phyloP scores from a whole-genome alignment of 2,888 invertebrate species.

The Junonia oenone region DNA sequence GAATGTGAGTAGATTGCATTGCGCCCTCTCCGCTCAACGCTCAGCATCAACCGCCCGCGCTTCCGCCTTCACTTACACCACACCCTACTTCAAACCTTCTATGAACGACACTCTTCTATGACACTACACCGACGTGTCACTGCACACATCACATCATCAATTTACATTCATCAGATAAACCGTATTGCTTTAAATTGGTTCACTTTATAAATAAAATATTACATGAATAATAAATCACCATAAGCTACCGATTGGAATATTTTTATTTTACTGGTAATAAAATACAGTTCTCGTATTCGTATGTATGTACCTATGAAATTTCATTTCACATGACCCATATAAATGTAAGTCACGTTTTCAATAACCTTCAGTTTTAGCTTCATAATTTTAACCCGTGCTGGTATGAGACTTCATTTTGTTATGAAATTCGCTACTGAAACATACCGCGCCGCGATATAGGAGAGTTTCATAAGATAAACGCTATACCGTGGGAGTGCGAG shows the following conservation, averaged over 20 bases:
- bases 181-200: constrained; percentile 5
- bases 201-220: constrained; percentile 22
- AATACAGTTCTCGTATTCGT: constrained; percentile 29
- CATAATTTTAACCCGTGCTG: constrained; percentile 75
- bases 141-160: constrained; percentile 6
- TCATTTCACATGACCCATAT: constrained; percentile 63
- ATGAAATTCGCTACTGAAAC: constrained; percentile 60
- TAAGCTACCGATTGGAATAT: constrained; percentile 23
- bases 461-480: constrained; percentile 25
- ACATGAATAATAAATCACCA: constrained; percentile 23
- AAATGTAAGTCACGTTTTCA: constrained; percentile 80
- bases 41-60: constrained; percentile 36
- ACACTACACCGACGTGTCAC: neutral
- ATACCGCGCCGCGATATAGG: constrained; percentile 37
- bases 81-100: neutral
- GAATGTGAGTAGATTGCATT: constrained; percentile 75
- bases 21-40: constrained; percentile 30
- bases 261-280: constrained; percentile 31
- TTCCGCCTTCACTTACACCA: constrained; percentile 25
- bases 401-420: constrained; percentile 76
- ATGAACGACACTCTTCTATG: neutral
- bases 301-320: constrained; percentile 46
- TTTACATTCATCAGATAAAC: constrained; percentile 8
- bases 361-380: constrained; percentile 79
- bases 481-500: constrained; percentile 16